Percentiles rank a stretch among this genome's conserved stretches.
Conservation (phyloP, 2,888 invertebrate species). For the Masnerella sp. region DNA sequence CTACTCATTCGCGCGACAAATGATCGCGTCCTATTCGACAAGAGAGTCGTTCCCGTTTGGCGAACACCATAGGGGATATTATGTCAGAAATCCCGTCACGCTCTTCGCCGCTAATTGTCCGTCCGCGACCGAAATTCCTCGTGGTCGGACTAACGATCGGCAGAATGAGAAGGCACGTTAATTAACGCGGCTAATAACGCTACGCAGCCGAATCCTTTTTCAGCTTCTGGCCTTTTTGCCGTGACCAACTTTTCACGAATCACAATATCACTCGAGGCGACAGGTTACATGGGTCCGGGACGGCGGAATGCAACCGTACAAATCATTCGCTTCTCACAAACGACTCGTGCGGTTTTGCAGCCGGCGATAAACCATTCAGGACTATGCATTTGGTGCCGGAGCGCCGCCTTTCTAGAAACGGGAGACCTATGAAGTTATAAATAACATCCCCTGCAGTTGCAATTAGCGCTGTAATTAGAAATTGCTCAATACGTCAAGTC, state of each 20-base stretch:
- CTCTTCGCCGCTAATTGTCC: slow-evolving; percentile 65
- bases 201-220: slow-evolving; percentile 57
- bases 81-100: slow-evolving; percentile 67
- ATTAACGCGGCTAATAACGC: slow-evolving; percentile 68
- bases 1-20: slow-evolving; percentile 34
- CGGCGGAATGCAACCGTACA: slow-evolving; percentile 53
- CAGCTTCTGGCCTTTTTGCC: slow-evolving; percentile 60
- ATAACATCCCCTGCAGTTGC: slow-evolving; percentile 10
- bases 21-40: slow-evolving; percentile 44
- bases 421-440: slow-evolving; percentile 22
- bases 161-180: slow-evolving; percentile 62
- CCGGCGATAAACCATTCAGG: slow-evolving; percentile 40
- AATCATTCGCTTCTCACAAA: slow-evolving; percentile 53
- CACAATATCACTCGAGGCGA: slow-evolving; percentile 57
- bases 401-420: neutral
- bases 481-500: slow-evolving; percentile 14
- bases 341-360: slow-evolving; percentile 22
- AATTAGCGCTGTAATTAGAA: slow-evolving; percentile 28
- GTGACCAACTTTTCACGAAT: slow-evolving; percentile 55
- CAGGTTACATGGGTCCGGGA: slow-evolving; percentile 37
- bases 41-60: slow-evolving; percentile 21
- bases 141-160: slow-evolving; percentile 69
- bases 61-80: slow-evolving; percentile 54
- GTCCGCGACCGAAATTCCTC: slow-evolving; percentile 66
- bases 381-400: slow-evolving; percentile 24